Evolutionary conservation across 2,113 vertebrate genomes (phyloP).

Genomic region (Rhegmatorhina hoffmannsi): DNA sequence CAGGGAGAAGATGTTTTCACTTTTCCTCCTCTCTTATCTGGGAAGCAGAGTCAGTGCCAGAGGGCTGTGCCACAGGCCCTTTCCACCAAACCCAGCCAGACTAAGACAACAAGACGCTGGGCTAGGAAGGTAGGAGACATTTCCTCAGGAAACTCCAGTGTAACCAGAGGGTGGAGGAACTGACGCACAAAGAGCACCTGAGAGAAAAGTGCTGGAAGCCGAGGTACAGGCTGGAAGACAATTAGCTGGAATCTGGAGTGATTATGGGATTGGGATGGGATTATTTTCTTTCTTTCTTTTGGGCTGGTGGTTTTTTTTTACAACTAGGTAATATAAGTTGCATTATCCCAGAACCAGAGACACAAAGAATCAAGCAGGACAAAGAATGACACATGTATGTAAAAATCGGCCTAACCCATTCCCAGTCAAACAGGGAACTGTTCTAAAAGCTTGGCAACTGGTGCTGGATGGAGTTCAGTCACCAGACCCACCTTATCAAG

Average conservation of each 20-base stretch:
- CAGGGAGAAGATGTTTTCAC: background rate
- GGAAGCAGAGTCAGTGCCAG: background rate
- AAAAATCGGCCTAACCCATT: background rate
- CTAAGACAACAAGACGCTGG: background rate
- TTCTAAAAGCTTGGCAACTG: background rate
- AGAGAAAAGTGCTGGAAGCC: background rate
- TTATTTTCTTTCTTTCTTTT: background rate
- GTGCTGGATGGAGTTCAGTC: background rate
- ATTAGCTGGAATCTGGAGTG: background rate
- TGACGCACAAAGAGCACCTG: background rate
- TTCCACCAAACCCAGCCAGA: background rate
- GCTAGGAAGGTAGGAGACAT: background rate
- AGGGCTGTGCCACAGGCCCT: background rate
- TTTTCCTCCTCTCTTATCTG: background rate
- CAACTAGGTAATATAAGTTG: background rate
- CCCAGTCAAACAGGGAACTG: background rate
- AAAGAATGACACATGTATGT: fast-evolving
- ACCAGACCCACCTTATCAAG: background rate
- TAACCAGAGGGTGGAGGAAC: background rate
- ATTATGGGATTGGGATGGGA: background rate
- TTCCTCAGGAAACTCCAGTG: background rate
- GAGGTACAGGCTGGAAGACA: background rate
- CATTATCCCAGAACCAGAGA: background rate
- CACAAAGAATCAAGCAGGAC: background rate
- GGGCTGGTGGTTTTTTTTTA: background rate